These are phyloP conservation scores for Hydrochoerus hydrochaeris DNA, from an alignment of 2,113 vertebrate genomes.

Conservation along the genomic window DNA sequence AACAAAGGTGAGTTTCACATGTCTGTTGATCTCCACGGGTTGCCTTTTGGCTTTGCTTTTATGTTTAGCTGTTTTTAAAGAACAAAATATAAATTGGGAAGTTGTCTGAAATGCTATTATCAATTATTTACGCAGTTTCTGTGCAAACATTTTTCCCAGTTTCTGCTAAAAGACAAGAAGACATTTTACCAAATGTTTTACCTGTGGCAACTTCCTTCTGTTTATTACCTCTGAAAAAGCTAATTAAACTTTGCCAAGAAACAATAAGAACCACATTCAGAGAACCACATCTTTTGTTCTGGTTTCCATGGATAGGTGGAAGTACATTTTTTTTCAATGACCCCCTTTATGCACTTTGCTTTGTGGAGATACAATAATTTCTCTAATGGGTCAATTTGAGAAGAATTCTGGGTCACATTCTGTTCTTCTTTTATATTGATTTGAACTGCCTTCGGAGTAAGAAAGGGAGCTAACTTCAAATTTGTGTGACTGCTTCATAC, in stretches of 20 bases:
- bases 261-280: background rate
- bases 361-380: background rate
- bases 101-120: slow-evolving; percentile 59
- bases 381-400: slow-evolving; percentile 16
- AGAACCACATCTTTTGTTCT: background rate
- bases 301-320: background rate
- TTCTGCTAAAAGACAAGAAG: slow-evolving; percentile 52
- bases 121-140: slow-evolving; percentile 67
- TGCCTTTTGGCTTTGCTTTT: slow-evolving; percentile 34
- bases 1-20: slow-evolving; percentile 67
- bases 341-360: background rate
- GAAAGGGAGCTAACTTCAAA: background rate
- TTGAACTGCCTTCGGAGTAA: background rate
- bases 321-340: background rate
- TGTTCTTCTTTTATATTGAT: background rate
- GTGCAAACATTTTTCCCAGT: slow-evolving; percentile 36
- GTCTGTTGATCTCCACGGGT: slow-evolving; percentile 59
- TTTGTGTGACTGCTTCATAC: background rate
- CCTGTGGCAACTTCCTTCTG: slow-evolving; percentile 23
- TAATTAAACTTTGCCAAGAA: slow-evolving; percentile 54
- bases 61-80: slow-evolving; percentile 58
- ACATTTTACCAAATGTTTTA: slow-evolving; percentile 49
- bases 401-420: slow-evolving; percentile 9
- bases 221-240: slow-evolving; percentile 47
- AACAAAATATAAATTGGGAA: slow-evolving; percentile 63